Base-by-base conservation (phyloP, 2,888 invertebrate genomes). In the Cryptocephalus moraei region DNA sequence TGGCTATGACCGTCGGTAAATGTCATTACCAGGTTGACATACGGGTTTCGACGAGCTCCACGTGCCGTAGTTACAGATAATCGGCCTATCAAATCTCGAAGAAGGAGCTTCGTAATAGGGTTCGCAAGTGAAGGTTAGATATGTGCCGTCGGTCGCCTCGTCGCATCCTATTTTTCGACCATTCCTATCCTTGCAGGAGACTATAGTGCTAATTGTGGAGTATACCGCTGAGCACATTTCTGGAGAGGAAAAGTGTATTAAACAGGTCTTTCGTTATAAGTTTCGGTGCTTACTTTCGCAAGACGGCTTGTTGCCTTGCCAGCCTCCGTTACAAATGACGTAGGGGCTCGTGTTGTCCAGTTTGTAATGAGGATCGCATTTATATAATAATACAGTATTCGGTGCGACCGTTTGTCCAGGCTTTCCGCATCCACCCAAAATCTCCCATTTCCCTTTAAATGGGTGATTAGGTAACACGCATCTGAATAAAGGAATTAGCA, bases 21-120 rank as follows among this genome's bases (percentile, higher is more conserved):
- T 22, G 22, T 22, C 6, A n/a, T 44, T 43, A 54, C 54, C 49
- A 43, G 54, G 54, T 44, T 54, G 54, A 33, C 54, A 54, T 10
- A 54, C 47, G 9, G 54, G 54, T 41, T 49, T 49, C 11, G 49
- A 49, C 12, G 48, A 54, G 22, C 50, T 49, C 54, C 54, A 54
- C 1, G 41, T 32, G 9, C 54, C 54, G 12, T 38, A 47, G 9
- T 33, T 32, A 43, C 54, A 54, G 9, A 49, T 45, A 9, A 50
- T 33, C 33, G 43, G 47, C 14, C 46, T 52, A 33, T 49, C 48
- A 22, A 46, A 50, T n/a, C 54, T 51, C 14, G 47, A 41, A n/a
- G n/a, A n/a, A 8, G 54, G 54, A 9, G 51, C 46, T 42, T 54
- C 54, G 22, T 52, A 54, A 39, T 47, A 50, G n/a, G 47, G 44